A percentile compares a stretch with the other conserved stretches of the same genome.
These are phyloP conservation scores for Tinamus major DNA, from an alignment of 2,797 vertebrate species.

Conservation along the genomic window DNA sequence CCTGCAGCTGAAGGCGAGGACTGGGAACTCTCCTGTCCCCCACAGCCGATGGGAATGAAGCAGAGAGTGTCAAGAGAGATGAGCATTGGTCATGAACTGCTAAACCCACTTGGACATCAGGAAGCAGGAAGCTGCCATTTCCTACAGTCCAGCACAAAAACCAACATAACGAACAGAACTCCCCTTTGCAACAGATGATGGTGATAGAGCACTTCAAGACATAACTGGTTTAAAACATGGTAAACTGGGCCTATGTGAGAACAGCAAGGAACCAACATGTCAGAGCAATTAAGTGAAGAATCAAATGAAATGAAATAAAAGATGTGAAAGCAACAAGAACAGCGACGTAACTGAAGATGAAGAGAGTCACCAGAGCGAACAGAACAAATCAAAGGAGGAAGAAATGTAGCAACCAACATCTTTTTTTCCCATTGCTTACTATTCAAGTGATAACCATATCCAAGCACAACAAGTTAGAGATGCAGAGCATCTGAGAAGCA, in stretches of 20 bases:
- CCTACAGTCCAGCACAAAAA: too few species aligned
- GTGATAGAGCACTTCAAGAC: neutral
- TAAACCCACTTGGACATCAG: neutral
- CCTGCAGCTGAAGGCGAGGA: neutral
- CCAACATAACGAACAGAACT: neutral
- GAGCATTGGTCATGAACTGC: neutral
- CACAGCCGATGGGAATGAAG: fast-evolving
- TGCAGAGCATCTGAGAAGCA: neutral
- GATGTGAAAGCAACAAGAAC: neutral
- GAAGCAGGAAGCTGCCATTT: neutral
- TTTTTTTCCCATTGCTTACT: too few species aligned
- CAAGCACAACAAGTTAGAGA: neutral
- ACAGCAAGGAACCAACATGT: fast-evolving
- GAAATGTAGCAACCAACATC: neutral
- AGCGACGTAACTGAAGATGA: neutral
- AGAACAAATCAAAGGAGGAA: neutral
- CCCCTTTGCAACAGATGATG: neutral
- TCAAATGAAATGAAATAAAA: neutral
- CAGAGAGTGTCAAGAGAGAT: fast-evolving
- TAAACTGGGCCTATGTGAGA: fast-evolving
- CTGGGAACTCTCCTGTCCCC: neutral
- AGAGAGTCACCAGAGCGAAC: neutral
- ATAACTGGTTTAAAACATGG: fast-evolving
- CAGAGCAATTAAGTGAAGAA: neutral
- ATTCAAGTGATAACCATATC: neutral